Evolutionary conservation across 2,113 vertebrate genomes (phyloP), one percentile per base, ranked within the genome.

Genomic region (Spea bombifrons): DNA sequence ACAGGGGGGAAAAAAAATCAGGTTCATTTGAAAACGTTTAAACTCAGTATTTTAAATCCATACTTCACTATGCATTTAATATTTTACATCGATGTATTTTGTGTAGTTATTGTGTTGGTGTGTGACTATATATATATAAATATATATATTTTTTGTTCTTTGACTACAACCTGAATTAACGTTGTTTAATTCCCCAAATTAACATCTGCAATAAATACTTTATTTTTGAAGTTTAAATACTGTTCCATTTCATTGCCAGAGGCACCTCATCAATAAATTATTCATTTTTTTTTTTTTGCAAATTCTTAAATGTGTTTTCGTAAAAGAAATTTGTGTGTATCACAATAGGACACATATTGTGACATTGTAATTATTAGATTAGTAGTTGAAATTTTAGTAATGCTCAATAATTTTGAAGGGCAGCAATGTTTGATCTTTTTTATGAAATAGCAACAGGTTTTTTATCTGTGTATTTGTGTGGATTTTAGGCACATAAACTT

Each of bases 151-250:
- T 86, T 86, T 84, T 73, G 3, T 80, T 71, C 57, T 75, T 74
- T 0, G 6, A 85, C 75, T 82, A 83, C 67, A 83, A 63, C 48
- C 78, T 63, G 46, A 84, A 66, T 43, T 50, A 78, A 68, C 49
- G 50, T 81, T 83, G 76, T 81, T 73, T 72, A 55, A 47, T 45
- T 55, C 81, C 78, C 70, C 81, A 75, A 70, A 73, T 76, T 73
- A 81, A 82, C 83, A 71, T 65, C 74, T 83, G 81, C 74, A 93
- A 92, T 92, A 93, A 93, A 92, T 84, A 73, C 67, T 91, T 90
- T 92, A 92, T 92, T 93, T 93, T 93, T 92, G 88, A 88, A 93
- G 83, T 86, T 71, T 74, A 52, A 15, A 53, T 17, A 53, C 47
- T 17, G 48, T 73, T 74, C 30, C 30, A 59, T 73, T 48, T 61